phyloP scores from a whole-genome alignment of 2,113 vertebrate genomes.

The Seriola rivoliana region DNA sequence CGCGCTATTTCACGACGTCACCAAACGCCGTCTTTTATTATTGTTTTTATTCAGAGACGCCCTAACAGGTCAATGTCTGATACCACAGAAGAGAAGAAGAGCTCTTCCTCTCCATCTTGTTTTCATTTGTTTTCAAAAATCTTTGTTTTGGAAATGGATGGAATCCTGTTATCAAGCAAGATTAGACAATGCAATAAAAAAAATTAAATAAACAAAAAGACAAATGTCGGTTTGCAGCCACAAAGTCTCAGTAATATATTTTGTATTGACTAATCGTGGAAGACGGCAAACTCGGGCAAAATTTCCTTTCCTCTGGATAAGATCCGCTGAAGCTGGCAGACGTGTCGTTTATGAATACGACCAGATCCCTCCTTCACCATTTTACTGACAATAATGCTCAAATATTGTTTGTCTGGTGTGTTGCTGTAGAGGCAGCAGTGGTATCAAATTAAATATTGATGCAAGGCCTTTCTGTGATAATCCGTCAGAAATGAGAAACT shows the following conservation, averaged over 20 bases:
- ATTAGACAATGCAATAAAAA: conserved; percentile 5
- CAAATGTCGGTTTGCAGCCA: conserved; percentile 35
- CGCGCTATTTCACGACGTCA: no score
- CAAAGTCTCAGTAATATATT: conserved; percentile 21
- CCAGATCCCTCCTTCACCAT: conserved; percentile 52
- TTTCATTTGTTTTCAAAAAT: conserved; percentile 30
- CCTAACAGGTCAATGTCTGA: no score
- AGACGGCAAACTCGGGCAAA: conserved; percentile 5
- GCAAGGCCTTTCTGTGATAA: conserved; percentile 59
- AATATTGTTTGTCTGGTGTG: conserved; percentile 67
- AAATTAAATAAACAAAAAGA: neutral
- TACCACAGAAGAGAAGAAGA: neutral
- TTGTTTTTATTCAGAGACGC: no score
- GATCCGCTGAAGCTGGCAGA: conserved; percentile 42
- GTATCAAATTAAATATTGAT: conserved; percentile 68
- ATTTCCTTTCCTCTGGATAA: conserved; percentile 52
- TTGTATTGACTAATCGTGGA: conserved; percentile 23
- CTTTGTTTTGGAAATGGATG: conserved; percentile 18
- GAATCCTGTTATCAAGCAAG: conserved; percentile 24
- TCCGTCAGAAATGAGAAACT: conserved; percentile 43
- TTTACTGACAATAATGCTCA: conserved; percentile 61
- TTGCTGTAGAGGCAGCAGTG: conserved; percentile 36
- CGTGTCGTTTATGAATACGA: conserved; percentile 58
- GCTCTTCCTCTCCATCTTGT: neutral
- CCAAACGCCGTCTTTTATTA: no score